Percentiles rank a stretch among this genome's conserved stretches.
Evolutionary conservation across 1,140 invertebrate genomes (phyloP).

Genomic region (Portunus trituberculatus): DNA sequence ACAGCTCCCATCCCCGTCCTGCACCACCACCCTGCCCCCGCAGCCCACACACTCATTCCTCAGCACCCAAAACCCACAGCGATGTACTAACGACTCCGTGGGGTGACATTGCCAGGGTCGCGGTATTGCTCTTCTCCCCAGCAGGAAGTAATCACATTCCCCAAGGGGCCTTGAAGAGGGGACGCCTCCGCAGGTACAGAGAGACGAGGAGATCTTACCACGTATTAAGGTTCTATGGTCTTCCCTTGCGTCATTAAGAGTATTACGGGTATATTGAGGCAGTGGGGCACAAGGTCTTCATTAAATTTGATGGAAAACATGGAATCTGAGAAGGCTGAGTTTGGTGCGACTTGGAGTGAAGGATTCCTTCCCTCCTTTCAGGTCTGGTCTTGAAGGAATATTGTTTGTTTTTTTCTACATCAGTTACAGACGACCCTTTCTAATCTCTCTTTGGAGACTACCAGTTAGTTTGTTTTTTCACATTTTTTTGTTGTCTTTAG

Average conservation of each 20-base stretch:
- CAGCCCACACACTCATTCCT: background rate
- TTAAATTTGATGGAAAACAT: too few relatives aligned
- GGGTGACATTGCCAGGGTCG: background rate
- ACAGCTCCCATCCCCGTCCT: too few relatives aligned
- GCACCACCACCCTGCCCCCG: background rate
- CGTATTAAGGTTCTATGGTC: background rate
- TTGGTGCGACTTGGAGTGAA: too few relatives aligned
- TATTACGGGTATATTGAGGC: background rate
- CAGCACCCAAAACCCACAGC: conserved; percentile 70
- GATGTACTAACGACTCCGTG: background rate
- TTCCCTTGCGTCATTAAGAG: conserved; percentile 8
- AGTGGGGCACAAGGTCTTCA: too few relatives aligned
- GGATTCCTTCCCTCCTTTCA: too few relatives aligned
- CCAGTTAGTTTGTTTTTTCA: too few relatives aligned
- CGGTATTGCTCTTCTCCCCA: background rate
- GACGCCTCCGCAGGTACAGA: background rate
- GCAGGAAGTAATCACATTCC: conserved; percentile 27
- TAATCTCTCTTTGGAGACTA: too few relatives aligned
- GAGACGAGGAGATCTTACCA: background rate
- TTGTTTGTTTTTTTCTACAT: too few relatives aligned
- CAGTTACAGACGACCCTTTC: too few relatives aligned
- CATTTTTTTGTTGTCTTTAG: too few relatives aligned
- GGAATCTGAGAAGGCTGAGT: too few relatives aligned
- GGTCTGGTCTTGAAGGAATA: too few relatives aligned
- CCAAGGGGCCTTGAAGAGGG: background rate